Evolutionary conservation across 2,113 vertebrate species (phyloP), one percentile per base, ranked within the genome.

Genomic region (Protomyctophum bolini): DNA sequence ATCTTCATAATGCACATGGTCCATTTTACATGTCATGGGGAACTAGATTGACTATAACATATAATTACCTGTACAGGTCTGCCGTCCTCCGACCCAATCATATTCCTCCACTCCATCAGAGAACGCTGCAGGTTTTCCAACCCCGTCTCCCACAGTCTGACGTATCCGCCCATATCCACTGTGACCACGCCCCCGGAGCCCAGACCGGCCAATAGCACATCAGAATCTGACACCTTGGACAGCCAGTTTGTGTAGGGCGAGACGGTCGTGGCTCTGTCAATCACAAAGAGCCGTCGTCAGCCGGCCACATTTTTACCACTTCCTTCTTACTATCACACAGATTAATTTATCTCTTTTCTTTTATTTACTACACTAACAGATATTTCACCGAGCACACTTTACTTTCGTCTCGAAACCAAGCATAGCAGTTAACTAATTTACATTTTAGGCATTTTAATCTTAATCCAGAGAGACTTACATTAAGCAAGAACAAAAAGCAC

Each of bases 121-220:
- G 98, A 99, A 1, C 81, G 93, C 84, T 96, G 95, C 49, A 99
- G 91, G 21, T 82, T 93, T 28, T 95, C 95, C 45, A 96, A 73
- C 66, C 95, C 97, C 0, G 96, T 99, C 84, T 99, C 97, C 98
- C 98, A 99, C 0, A 98, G 91, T 12, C 97, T 89, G 63, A 98
- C 81, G 5, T 80, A 86, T 0, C 98, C 98, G 15, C 95, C 97
- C 95, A 95, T 94, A 57, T 99, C 98, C 62, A 99, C 97, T 0
- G 91, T 97, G 58, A 96, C 95, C 58, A 98, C 90, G 0, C 95
- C 94, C 0, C 83, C 93, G 8, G 89, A 92, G 51, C 93, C 93
- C 29, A 97, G 84, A 0, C 94, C 77, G 0, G 96, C 94, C 4
- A 97, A 63, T 1, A 99, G 80, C 1, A 94, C 94, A 12, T 98